Evolutionary conservation across 2,113 vertebrate species (phyloP), one percentile per base, ranked within the genome.

Genomic region (Gopherus evgoodei): DNA sequence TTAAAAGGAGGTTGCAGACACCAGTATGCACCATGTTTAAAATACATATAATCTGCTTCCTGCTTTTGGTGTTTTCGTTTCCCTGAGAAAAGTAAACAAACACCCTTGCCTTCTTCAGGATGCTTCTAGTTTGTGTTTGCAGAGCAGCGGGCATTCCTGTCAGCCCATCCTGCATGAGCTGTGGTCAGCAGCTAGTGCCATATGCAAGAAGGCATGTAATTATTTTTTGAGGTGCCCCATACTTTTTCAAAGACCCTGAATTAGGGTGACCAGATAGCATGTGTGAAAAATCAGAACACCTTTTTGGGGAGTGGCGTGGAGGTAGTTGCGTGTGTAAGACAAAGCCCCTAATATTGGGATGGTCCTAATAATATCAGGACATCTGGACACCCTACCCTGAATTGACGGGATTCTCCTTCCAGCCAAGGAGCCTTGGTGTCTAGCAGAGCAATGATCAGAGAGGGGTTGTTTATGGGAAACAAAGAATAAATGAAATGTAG

Each of bases 151-250:
- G 29, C 22, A 0, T 22, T 31, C 22, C 31, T n/a, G 38, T 53
- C 12, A 11, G 83, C 62, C 29, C 42, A n/a, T 50, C 57, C 27
- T 35, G 0, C 6, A 11, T 19, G 29, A 2, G 1, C 11, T 0
- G 6, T 38, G 78, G 10, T 49, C 24, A 35, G 38, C 2, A 1
- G 12, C 22, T 49, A 47, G 25, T 78, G 21, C 44, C 42, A 27
- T 44, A 25, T 14, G 44, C 42, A 27, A 25, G 75, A 42, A 12
- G 13, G 6, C 75, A 29, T 14, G 21, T 27, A 13, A 78, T 47
- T 47, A 44, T 47, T 47, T 76, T 24, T 78, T 25, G 44, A 47
- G 42, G 42, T 38, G 5, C 35, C 65, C 65, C 65, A 22, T 72
- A 72, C 16, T 21, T 38, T 19, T 72, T 72, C 65, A 72, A 72